phyloP scores from a whole-genome alignment of 2,797 vertebrate species.

The Agapornis canus region DNA sequence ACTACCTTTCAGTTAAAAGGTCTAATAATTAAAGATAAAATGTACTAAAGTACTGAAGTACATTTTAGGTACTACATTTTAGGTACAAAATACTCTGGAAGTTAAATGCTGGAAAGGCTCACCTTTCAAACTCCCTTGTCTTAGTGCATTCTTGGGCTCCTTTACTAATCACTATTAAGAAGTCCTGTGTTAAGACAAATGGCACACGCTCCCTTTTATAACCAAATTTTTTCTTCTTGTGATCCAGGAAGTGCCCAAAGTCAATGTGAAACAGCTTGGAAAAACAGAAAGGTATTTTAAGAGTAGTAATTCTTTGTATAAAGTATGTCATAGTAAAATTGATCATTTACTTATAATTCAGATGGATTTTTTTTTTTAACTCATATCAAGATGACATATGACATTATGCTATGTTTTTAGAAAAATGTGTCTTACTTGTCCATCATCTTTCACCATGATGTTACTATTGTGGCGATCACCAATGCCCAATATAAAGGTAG shows the following conservation, averaged over 20 bases:
- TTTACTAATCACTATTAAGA: constrained; percentile 86
- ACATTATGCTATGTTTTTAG: neutral
- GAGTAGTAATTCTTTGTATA: neutral
- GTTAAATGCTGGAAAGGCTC: neutral
- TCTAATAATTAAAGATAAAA: neutral
- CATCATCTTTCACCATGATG: constrained; percentile 88
- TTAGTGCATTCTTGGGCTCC: constrained; percentile 87
- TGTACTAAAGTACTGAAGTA: neutral
- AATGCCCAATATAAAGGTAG: constrained; percentile 85
- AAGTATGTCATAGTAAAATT: neutral
- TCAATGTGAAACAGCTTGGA: constrained; percentile 85
- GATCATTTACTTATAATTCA: neutral
- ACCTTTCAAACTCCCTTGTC: constrained; percentile 86
- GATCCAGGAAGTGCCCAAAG: constrained; percentile 86
- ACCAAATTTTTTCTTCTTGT: constrained; percentile 88
- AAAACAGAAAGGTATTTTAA: constrained; percentile 51
- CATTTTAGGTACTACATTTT: neutral
- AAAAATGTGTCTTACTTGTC: constrained; percentile 76
- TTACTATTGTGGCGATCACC: constrained; percentile 87
- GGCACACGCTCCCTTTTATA: constrained; percentile 86
- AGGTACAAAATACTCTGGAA: neutral
- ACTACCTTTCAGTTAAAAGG: neutral
- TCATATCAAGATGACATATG: neutral
- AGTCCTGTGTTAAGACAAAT: constrained; percentile 86
- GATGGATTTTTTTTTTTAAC: neutral